Conservation (phyloP, 2,113 vertebrate species). For the Mixornis gularis region DNA sequence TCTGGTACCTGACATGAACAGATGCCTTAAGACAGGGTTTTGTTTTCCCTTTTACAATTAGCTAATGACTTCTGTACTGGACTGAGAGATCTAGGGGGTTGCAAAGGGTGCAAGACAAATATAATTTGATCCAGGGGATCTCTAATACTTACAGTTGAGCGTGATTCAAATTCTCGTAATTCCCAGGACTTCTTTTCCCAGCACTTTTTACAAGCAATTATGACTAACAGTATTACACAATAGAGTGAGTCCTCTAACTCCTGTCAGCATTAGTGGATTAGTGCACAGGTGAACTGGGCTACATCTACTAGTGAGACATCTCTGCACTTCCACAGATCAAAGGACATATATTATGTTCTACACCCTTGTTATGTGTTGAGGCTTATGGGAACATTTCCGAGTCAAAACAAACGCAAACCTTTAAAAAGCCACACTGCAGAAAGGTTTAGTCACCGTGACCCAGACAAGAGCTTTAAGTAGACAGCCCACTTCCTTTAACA, state of each 20-base stretch:
- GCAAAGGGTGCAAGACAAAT: background rate
- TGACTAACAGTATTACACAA: background rate
- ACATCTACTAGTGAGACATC: background rate
- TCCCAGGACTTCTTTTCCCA: background rate
- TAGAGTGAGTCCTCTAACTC: background rate
- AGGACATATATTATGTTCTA: background rate
- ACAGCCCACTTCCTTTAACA: slow-evolving; percentile 43
- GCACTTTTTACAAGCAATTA: background rate
- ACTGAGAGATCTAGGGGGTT: background rate
- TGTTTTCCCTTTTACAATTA: background rate
- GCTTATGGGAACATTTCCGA: background rate
- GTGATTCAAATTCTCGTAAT: background rate
- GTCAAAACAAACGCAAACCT: background rate
- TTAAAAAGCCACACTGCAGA: background rate
- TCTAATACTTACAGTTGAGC: background rate
- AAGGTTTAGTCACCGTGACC: slow-evolving; percentile 45
- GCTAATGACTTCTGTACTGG: background rate
- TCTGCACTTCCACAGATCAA: background rate
- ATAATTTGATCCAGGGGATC: background rate
- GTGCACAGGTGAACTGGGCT: background rate
- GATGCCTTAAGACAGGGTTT: background rate
- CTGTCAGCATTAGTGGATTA: background rate
- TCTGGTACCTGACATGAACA: background rate
- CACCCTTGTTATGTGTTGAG: background rate
- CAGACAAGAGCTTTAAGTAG: slow-evolving; percentile 37